A percentile compares a stretch with the other conserved stretches of the same genome.
These are phyloP conservation scores for Hemichromis elongatus DNA, from an alignment of 2,113 vertebrate species.

Conservation along the genomic window DNA sequence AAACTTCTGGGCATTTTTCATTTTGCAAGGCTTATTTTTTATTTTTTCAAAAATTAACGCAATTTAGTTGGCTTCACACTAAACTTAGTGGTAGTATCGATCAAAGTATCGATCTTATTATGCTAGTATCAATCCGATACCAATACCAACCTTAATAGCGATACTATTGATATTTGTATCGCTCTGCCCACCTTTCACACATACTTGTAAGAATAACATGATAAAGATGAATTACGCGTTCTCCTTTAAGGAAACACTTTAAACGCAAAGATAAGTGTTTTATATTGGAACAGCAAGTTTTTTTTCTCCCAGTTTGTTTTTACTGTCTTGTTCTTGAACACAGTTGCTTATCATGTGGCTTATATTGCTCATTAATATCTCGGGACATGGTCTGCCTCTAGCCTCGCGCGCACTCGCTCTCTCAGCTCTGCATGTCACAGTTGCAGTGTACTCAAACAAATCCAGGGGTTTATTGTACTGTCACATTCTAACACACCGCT, in stretches of 20 bases:
- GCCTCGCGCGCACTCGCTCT: neutral
- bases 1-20: neutral
- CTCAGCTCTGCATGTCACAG: neutral
- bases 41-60: neutral
- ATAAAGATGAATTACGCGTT: neutral
- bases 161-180: neutral
- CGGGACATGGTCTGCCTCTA: neutral
- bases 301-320: neutral
- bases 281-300: neutral
- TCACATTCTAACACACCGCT: slow-evolving; percentile 62
- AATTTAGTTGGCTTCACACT: neutral
- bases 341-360: neutral
- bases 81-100: neutral
- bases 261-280: neutral
- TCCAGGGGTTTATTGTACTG: slow-evolving; percentile 58
- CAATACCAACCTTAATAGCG: neutral
- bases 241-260: neutral
- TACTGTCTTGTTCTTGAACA: neutral
- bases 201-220: neutral
- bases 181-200: neutral
- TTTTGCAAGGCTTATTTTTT: neutral
- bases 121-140: neutral
- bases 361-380: slow-evolving; percentile 15
- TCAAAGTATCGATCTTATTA: neutral
- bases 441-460: slow-evolving; percentile 49